These are phyloP conservation scores for Artibeus jamaicensis DNA, from an alignment of 2,797 vertebrate genomes.

Conservation along the genomic window DNA sequence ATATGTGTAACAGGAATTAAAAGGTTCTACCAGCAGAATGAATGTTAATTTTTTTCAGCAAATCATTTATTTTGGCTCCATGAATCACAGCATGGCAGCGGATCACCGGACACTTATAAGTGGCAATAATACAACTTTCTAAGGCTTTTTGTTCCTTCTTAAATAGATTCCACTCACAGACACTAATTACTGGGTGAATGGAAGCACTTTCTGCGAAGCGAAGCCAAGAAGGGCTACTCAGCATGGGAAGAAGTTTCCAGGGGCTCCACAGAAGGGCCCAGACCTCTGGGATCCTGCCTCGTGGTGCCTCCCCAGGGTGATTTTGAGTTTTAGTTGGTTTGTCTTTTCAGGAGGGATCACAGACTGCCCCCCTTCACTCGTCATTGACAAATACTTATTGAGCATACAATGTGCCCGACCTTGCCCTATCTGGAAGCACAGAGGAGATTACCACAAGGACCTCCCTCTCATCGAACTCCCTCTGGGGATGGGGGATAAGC, in stretches of 20 bases:
- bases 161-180: slow-evolving; percentile 63
- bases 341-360: background rate
- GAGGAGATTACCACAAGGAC: background rate
- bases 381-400: background rate
- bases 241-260: background rate
- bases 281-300: fast-evolving
- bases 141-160: slow-evolving; percentile 55
- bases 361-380: background rate
- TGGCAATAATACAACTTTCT: slow-evolving; percentile 48
- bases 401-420: fast-evolving
- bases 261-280: background rate
- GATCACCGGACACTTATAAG: slow-evolving; percentile 77
- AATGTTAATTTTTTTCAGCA: slow-evolving; percentile 76
- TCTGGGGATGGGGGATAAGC: background rate
- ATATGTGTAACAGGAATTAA: slow-evolving; percentile 81
- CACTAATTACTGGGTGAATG: slow-evolving; percentile 59
- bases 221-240: background rate
- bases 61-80: slow-evolving; percentile 78
- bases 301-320: background rate
- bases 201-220: slow-evolving; percentile 10
- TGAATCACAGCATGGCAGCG: slow-evolving; percentile 57
- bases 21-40: slow-evolving; percentile 71
- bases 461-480: background rate
- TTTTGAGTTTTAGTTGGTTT: background rate
- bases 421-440: fast-evolving